phyloP scores from a whole-genome alignment of 2,888 invertebrate species.

The Macrosiphum euphorbiae region DNA sequence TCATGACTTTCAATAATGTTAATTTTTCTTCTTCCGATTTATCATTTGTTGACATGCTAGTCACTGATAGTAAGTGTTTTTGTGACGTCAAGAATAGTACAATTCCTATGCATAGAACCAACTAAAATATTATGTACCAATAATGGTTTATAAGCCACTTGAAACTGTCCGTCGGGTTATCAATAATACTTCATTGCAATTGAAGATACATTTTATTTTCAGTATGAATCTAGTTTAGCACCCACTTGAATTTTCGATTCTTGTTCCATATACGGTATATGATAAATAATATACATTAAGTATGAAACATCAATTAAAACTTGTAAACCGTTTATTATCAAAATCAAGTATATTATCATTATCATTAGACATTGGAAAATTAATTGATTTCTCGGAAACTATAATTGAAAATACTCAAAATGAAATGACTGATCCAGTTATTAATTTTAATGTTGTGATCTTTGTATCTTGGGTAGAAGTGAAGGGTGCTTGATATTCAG shows the following conservation, averaged over 20 bases:
- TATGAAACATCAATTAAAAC: slow-evolving; percentile 4
- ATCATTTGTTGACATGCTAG: not conserved
- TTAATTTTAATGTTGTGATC: not conserved
- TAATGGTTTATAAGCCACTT: no score
- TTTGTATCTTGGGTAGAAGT: slow-evolving; percentile 12
- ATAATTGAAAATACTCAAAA: not conserved
- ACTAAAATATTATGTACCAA: no score
- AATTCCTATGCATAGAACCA: slow-evolving; percentile 16
- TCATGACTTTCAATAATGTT: not conserved
- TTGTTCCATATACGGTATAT: no score
- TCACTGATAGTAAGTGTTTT: not conserved
- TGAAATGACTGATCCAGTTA: not conserved
- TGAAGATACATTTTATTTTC: no score
- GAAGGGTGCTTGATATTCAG: not conserved
- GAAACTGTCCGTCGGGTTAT: no score
- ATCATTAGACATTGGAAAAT: not conserved
- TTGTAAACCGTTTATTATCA: not conserved
- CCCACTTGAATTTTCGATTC: no score
- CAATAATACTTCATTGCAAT: no score
- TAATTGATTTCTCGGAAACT: not conserved
- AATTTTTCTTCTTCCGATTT: not conserved
- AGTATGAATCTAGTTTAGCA: no score
- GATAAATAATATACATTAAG: no score
- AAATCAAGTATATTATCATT: not conserved
- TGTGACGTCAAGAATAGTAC: not conserved